Conservation (phyloP, 2,888 invertebrate genomes). For the Xanthostigma xanthostigma region DNA sequence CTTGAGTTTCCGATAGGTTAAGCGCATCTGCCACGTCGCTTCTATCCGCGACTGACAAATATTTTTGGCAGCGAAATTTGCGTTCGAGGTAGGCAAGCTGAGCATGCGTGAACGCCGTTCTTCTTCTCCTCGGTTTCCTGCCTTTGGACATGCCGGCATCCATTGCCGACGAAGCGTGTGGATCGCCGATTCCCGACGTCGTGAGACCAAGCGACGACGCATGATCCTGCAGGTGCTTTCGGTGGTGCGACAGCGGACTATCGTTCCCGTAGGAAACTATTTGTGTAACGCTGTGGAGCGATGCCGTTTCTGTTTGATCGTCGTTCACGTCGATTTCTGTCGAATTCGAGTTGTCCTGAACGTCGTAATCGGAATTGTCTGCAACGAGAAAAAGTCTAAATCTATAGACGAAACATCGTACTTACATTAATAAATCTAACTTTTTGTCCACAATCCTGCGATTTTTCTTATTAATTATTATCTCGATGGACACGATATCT, state of each 20-base stretch:
- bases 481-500: too few species aligned
- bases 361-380: constrained; percentile 2
- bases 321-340: constrained; percentile 5
- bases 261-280: not conserved
- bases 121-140: constrained; percentile 66
- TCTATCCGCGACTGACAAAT: constrained; percentile 82
- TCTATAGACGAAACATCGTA: too few species aligned
- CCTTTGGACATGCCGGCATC: constrained; percentile 30
- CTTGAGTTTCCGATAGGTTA: constrained; percentile 83
- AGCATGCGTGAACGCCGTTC: constrained; percentile 88
- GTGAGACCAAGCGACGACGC: constrained; percentile 19
- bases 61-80: constrained; percentile 87
- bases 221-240: not conserved
- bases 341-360: constrained; percentile 1
- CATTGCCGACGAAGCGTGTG: constrained; percentile 11
- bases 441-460: too few species aligned
- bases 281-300: too few species aligned
- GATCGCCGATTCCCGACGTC: constrained; percentile 12
- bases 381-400: constrained; percentile 2
- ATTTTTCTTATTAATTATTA: too few species aligned
- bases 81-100: constrained; percentile 83
- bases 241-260: not conserved
- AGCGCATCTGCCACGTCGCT: constrained; percentile 85
- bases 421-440: too few species aligned
- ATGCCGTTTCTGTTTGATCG: not conserved